Percentiles rank a stretch among this genome's conserved stretches.
Evolutionary conservation across 2,797 vertebrate species (phyloP).

Genomic region (Gambelia wislizenii): DNA sequence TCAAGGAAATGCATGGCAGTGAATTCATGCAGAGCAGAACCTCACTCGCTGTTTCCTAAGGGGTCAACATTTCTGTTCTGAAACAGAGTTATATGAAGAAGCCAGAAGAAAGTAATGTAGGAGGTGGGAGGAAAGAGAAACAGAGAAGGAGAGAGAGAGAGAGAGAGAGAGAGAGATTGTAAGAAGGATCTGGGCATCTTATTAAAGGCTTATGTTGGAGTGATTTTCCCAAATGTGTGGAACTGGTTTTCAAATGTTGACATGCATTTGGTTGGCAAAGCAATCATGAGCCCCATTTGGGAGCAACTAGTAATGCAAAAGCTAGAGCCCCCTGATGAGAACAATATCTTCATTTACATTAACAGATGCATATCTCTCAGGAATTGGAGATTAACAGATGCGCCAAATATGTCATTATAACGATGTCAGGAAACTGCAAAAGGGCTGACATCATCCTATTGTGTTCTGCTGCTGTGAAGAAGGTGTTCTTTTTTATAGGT

Average conservation of each 20-base stretch:
- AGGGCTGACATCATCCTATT: too few relatives aligned
- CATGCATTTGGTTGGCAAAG: neutral
- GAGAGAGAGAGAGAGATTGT: neutral
- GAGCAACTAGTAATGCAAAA: neutral
- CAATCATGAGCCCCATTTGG: neutral
- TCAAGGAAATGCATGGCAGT: slow-evolving; percentile 25
- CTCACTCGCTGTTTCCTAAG: neutral
- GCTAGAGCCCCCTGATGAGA: neutral
- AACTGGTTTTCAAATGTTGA: neutral
- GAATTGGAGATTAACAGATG: too few relatives aligned
- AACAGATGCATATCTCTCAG: neutral
- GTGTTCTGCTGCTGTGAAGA: too few relatives aligned
- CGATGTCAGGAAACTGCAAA: too few relatives aligned
- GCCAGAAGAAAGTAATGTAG: slow-evolving; percentile 21
- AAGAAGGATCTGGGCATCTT: neutral
- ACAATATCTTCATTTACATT: neutral
- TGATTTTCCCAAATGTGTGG: neutral
- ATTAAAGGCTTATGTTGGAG: neutral
- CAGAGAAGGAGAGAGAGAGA: neutral
- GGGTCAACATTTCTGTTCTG: neutral
- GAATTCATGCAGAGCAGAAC: neutral
- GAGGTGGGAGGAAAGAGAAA: neutral
- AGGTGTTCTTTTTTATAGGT: too few relatives aligned
- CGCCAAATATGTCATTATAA: too few relatives aligned
- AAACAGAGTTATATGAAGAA: neutral